Conservation (phyloP, 2,113 vertebrate genomes). For the Bungarus multicinctus region DNA sequence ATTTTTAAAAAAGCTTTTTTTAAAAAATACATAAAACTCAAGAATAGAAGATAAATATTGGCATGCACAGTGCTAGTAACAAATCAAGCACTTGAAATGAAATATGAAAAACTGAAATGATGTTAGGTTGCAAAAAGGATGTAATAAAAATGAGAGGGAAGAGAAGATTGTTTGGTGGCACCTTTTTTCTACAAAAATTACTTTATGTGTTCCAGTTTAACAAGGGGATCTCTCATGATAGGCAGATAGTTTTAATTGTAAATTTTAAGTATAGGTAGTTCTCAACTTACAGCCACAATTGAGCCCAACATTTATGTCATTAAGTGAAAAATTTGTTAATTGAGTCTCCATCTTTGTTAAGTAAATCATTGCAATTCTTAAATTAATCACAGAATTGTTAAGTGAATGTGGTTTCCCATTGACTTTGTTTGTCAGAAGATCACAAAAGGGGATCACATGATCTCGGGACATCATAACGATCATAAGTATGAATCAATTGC, state of each 20-base stretch:
- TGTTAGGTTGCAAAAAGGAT: constrained; percentile 29
- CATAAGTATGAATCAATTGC: too few relatives aligned
- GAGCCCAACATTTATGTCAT: too few relatives aligned
- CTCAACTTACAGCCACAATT: too few relatives aligned
- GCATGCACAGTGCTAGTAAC: constrained; percentile 3
- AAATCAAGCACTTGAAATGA: constrained; percentile 14
- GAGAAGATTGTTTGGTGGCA: constrained; percentile 27
- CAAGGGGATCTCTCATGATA: constrained; percentile 7
- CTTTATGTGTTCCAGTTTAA: not conserved
- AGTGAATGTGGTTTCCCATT: too few relatives aligned
- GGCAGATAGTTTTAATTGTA: not conserved
- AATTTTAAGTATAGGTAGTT: not conserved
- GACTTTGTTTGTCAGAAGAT: too few relatives aligned
- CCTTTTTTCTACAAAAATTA: constrained; percentile 26
- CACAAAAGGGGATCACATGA: too few relatives aligned
- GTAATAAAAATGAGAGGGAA: constrained; percentile 19
- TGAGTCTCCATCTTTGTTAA: too few relatives aligned
- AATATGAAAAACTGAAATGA: constrained; percentile 28
- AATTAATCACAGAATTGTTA: too few relatives aligned
- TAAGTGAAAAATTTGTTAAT: too few relatives aligned
- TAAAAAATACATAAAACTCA: not conserved
- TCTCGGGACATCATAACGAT: too few relatives aligned
- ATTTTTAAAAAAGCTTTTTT: constrained; percentile 36
- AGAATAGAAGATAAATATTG: constrained; percentile 35
- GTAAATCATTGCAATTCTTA: too few relatives aligned